phyloP scores from a whole-genome alignment of 2,113 vertebrate species.

The Neoarius graeffei region DNA sequence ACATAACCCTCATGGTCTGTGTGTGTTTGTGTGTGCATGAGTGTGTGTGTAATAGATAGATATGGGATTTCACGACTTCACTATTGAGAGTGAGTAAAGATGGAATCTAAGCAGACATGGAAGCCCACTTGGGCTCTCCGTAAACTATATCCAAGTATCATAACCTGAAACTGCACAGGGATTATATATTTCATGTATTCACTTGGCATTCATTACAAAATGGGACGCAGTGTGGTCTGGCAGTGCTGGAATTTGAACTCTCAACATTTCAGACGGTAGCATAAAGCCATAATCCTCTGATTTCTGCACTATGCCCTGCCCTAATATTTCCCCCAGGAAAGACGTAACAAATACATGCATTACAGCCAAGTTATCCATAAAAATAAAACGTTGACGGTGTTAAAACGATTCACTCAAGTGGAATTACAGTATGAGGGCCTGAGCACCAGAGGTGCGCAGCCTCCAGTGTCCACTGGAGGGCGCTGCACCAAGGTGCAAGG shows the following conservation, averaged over 20 bases:
- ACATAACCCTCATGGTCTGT: conserved; percentile 23
- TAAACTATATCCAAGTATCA: conserved; percentile 34
- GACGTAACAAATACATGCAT: neutral
- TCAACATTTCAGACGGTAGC: neutral
- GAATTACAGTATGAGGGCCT: neutral
- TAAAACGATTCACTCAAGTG: too few species aligned
- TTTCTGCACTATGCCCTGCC: neutral
- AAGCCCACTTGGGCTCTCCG: conserved; percentile 3
- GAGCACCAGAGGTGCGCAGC: too few species aligned
- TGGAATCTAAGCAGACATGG: neutral
- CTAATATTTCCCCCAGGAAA: neutral
- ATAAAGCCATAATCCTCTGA: neutral
- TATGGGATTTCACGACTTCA: conserved; percentile 1
- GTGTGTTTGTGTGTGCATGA: neutral
- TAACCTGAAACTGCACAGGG: conserved; percentile 21
- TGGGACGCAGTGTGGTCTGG: neutral
- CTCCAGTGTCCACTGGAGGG: too few species aligned
- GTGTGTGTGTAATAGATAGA: neutral
- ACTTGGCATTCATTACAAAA: neutral
- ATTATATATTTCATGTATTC: conserved; percentile 5
- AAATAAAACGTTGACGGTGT: too few species aligned
- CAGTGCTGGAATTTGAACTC: neutral
- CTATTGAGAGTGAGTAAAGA: neutral
- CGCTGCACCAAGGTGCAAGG: too few species aligned
- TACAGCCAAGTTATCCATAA: too few species aligned